Base-by-base conservation (phyloP, 2,113 vertebrate species). In the Erythrolamprus reginae region DNA sequence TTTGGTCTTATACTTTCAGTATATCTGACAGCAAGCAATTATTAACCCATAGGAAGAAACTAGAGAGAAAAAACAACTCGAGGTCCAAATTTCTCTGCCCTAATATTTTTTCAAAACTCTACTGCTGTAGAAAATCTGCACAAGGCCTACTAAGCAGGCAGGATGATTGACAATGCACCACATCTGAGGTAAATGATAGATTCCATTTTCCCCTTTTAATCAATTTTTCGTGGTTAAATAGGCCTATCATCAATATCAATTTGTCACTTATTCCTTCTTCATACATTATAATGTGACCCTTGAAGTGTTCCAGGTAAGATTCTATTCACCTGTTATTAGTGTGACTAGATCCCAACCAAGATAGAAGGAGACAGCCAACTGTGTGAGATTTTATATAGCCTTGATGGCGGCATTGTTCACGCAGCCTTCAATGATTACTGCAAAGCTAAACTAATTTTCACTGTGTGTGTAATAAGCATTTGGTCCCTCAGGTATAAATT, bases 401-500 rank as follows among this genome's bases (percentile, higher is more conserved):
- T n/a, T 48, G 83, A 42, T 84, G 89, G 55, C 33, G 33, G 50
- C 85, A 86, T 93, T 90, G 93, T 93, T 83, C 90, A 94, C 94
- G 88, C 19, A 93, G 28, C 86, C 89, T 89, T 92, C 8, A 55
- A 38, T 77, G 86, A 95, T 85, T 91, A 92, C 50, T 42, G 50
- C 17, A 2, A 94, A 50, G 89, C 91, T 70, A 70, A 90, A 93
- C 52, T 91, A 2, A 45, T 84, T 93, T 92, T 93, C 91, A 91
- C 5, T 82, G 82, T 23, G 61, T 92, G 89, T 3, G 38, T 89
- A 91, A 92, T 56, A 92, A 4, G 48, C 0, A 94, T 91, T 94
- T 91, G 87, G 92, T 91, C 65, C 10, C 61, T 90, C 84, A 93
- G 0, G 19, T 65, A 91, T 89, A 96, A 89, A 92, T 93, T 94